A percentile compares a stretch with the other conserved stretches of the same genome.
Conservation (phyloP, 2,797 vertebrate species). For the Acanthurus leucopareius region DNA sequence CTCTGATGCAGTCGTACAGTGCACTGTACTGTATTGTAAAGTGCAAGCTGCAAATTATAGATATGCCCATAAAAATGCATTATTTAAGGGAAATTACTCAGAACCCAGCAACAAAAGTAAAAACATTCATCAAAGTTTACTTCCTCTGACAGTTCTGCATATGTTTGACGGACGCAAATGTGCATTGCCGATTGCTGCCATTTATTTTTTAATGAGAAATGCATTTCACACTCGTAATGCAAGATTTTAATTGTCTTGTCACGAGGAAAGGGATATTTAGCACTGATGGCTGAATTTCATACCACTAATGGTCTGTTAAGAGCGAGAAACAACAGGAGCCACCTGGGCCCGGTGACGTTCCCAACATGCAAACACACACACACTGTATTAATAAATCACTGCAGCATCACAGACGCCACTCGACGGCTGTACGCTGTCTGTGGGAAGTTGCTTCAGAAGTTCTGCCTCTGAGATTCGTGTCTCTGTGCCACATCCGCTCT, state of each 20-base stretch:
- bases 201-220: conserved; percentile 77
- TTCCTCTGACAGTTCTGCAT: conserved; percentile 56
- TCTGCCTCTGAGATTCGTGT: conserved; percentile 73
- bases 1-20: neutral
- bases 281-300: conserved; percentile 73
- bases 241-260: conserved; percentile 76
- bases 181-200: conserved; percentile 56
- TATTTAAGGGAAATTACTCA: neutral
- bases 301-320: conserved; percentile 74
- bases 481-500: conserved; percentile 69
- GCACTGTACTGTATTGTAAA: neutral
- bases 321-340: conserved; percentile 63
- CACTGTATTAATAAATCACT: conserved; percentile 74
- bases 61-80: neutral
- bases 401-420: conserved; percentile 62
- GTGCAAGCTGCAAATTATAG: neutral
- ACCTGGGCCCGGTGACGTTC: conserved; percentile 54
- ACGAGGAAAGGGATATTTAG: conserved; percentile 62
- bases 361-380: conserved; percentile 59
- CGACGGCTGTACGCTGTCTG: conserved; percentile 41
- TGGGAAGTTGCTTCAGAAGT: conserved; percentile 65
- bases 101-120: neutral
- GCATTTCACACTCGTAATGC: conserved; percentile 56
- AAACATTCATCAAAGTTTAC: conserved; percentile 18
- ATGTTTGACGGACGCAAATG: conserved; percentile 68